Conservation (phyloP, 2,797 vertebrate species). For the Emydoidea blandingii region DNA sequence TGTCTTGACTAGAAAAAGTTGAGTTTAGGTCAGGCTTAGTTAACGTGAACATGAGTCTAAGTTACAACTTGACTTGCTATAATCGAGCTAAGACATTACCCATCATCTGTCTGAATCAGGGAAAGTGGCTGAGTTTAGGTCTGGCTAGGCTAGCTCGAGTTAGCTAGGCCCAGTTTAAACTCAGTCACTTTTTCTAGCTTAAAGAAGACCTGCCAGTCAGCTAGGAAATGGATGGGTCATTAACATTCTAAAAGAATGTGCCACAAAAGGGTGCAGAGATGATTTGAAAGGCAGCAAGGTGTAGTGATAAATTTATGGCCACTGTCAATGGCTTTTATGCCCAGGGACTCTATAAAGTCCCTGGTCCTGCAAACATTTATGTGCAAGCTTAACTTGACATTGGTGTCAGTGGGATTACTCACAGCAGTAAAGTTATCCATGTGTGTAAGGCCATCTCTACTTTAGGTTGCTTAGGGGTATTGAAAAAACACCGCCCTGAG, state of each 20-base stretch:
- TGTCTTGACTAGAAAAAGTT: neutral
- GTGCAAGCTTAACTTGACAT: neutral
- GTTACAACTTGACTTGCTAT: neutral
- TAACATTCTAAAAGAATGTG: neutral
- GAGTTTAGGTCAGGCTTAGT: neutral
- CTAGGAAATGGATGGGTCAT: neutral
- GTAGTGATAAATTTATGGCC: neutral
- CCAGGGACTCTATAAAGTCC: too few species aligned
- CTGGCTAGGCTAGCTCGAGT: neutral
- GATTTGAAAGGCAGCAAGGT: neutral
- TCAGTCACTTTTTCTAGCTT: neutral
- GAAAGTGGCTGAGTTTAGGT: neutral
- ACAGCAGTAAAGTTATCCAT: neutral
- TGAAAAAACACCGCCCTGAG: too few species aligned
- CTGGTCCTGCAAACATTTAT: neutral
- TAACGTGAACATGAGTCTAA: neutral
- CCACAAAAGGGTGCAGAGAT: neutral
- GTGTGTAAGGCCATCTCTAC: neutral
- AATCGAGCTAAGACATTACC: neutral
- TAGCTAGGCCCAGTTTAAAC: neutral
- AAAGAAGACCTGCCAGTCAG: neutral
- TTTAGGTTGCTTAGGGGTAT: too few species aligned
- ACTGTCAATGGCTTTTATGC: neutral
- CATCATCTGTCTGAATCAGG: neutral
- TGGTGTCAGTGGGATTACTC: neutral